Conservation (phyloP, 1,140 invertebrate genomes). For the Lepidotrigona ventralis region DNA sequence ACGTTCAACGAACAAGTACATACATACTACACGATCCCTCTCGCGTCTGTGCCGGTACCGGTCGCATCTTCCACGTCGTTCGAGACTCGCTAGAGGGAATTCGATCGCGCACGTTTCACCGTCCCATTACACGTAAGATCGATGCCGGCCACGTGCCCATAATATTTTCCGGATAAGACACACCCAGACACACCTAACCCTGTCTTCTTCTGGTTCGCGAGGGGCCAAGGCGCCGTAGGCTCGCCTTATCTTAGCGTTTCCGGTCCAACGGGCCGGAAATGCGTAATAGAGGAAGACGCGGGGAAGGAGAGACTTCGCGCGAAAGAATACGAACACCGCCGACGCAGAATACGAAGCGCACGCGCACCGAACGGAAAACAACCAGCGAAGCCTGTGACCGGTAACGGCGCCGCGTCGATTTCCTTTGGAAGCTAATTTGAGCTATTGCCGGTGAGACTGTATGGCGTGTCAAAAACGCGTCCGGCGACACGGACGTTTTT, state of each 20-base stretch:
- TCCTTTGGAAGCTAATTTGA: slow-evolving; percentile 24
- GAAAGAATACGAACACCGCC: slow-evolving; percentile 60
- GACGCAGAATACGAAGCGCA: background rate
- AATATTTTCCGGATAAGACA: slow-evolving; percentile 75
- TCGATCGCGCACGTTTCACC: slow-evolving; percentile 54
- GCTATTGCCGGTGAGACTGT: background rate
- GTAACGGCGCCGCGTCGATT: background rate
- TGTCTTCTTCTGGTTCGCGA: slow-evolving; percentile 58
- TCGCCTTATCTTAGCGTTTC: slow-evolving; percentile 79
- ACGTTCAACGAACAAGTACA: background rate
- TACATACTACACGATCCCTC: no score
- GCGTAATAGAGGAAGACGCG: slow-evolving; percentile 78
- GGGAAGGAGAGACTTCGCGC: slow-evolving; percentile 46
- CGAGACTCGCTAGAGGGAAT: slow-evolving; percentile 18
- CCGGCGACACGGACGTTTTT: background rate
- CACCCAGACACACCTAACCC: slow-evolving; percentile 58
- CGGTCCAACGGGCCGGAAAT: slow-evolving; percentile 79
- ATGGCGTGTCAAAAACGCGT: background rate
- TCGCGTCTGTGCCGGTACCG: background rate
- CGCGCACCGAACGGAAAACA: slow-evolving; percentile 47
- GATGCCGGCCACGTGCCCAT: slow-evolving; percentile 65
- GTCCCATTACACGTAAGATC: slow-evolving; percentile 72
- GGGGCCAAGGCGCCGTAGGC: slow-evolving; percentile 59
- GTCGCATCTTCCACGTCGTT: background rate
- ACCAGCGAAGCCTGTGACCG: slow-evolving; percentile 29